phyloP scores from a whole-genome alignment of 2,113 vertebrate genomes.

The Silurus glanis region DNA sequence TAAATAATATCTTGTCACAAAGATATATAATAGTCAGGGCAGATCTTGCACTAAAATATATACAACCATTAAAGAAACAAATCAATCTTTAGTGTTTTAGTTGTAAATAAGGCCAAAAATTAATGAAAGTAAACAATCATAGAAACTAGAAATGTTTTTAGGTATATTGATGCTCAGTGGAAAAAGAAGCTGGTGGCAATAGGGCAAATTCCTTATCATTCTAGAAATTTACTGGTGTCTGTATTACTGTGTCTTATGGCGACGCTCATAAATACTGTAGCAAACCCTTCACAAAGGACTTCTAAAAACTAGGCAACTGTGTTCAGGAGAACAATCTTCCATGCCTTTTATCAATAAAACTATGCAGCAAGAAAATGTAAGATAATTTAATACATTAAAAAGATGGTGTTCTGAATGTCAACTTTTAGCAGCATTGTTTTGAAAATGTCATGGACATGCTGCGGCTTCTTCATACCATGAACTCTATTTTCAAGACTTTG shows the following conservation, averaged over 20 bases:
- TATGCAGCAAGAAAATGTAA: conserved; percentile 28
- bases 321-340: not conserved
- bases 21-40: conserved; percentile 23
- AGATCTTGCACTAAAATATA: conserved; percentile 8
- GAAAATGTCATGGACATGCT: conserved; percentile 44
- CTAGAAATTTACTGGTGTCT: conserved; percentile 14
- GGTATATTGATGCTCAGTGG: not conserved
- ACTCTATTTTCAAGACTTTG: conserved; percentile 54
- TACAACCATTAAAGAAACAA: not conserved
- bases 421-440: conserved; percentile 43
- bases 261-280: not conserved
- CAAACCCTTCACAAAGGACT: not conserved
- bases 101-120: conserved; percentile 37
- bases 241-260: not conserved
- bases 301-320: not conserved
- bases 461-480: conserved; percentile 34
- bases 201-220: conserved; percentile 30
- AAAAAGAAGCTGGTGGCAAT: not conserved
- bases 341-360: conserved; percentile 22
- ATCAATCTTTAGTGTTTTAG: not conserved
- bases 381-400: conserved; percentile 40
- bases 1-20: conserved; percentile 26
- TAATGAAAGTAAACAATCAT: conserved; percentile 24
- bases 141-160: conserved; percentile 30
- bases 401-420: conserved; percentile 47